phyloP scores from a whole-genome alignment of 2,797 vertebrate species.

The Pteropus rufus region DNA sequence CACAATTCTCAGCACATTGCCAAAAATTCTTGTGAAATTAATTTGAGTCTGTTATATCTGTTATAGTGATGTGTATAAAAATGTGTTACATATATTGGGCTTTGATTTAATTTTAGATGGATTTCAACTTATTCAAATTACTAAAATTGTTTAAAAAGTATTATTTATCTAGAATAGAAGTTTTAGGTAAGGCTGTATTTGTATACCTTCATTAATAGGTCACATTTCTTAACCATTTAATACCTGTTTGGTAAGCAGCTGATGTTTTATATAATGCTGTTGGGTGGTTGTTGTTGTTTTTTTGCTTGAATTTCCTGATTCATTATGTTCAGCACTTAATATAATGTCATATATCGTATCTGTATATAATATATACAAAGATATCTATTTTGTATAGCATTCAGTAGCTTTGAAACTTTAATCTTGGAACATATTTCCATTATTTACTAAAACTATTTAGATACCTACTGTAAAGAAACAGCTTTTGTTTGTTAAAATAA shows the following conservation, averaged over 20 bases:
- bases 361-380: not conserved
- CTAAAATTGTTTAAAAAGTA: not conserved
- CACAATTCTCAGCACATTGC: not conserved
- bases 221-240: not conserved
- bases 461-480: not conserved
- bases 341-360: not conserved
- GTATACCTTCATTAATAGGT: not conserved
- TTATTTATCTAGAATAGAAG: not conserved
- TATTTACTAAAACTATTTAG: not conserved
- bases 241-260: not conserved
- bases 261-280: not conserved
- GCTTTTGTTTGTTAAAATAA: conserved; percentile 22
- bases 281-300: not conserved
- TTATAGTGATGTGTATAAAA: not conserved
- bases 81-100: not conserved
- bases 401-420: not conserved
- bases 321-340: not conserved
- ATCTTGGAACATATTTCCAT: not conserved
- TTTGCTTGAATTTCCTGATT: conserved; percentile 5
- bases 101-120: not conserved
- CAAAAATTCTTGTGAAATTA: not conserved
- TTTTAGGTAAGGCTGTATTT: not conserved
- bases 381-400: not conserved
- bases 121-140: conserved; percentile 20
- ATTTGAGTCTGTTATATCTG: not conserved